These are phyloP conservation scores for Physella acuta DNA, from an alignment of 1,140 invertebrate genomes.

Conservation along the genomic window DNA sequence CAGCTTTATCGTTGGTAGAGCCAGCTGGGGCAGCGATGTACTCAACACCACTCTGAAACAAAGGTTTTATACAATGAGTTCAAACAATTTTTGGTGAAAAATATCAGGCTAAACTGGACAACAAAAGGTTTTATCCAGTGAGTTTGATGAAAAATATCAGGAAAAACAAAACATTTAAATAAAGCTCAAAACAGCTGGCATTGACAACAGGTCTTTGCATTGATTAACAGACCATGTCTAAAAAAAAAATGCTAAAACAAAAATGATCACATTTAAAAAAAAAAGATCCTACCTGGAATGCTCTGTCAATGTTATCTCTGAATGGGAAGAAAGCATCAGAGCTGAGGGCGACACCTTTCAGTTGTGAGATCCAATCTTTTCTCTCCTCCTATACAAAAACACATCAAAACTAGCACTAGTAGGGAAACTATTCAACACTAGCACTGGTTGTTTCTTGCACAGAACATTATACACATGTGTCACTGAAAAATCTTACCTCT, in stretches of 20 bases:
- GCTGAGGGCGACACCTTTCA: slow-evolving; percentile 87
- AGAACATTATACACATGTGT: no score
- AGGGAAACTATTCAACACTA: no score
- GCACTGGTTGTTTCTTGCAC: no score
- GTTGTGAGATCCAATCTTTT: slow-evolving; percentile 75
- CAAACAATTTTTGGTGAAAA: neutral
- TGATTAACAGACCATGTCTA: no score
- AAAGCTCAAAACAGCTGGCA: no score
- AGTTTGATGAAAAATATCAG: neutral
- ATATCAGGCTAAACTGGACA: neutral
- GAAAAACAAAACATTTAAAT: no score
- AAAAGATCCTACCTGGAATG: slow-evolving; percentile 84
- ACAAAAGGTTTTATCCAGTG: neutral
- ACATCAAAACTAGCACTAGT: no score
- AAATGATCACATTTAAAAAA: no score
- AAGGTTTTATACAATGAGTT: neutral
- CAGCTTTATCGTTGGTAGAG: slow-evolving; percentile 86
- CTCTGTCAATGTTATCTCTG: slow-evolving; percentile 94
- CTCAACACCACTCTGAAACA: slow-evolving; percentile 83
- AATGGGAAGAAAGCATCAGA: slow-evolving; percentile 99
- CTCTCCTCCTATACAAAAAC: slow-evolving; percentile 67
- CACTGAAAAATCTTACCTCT: slow-evolving; percentile 47
- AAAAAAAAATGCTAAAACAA: no score
- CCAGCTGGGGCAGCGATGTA: slow-evolving; percentile 91
- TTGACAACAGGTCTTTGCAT: no score